Evolutionary conservation across 1,140 invertebrate genomes (phyloP), one percentile per base, ranked within the genome.

Genomic region (Heliconius nattereri): DNA sequence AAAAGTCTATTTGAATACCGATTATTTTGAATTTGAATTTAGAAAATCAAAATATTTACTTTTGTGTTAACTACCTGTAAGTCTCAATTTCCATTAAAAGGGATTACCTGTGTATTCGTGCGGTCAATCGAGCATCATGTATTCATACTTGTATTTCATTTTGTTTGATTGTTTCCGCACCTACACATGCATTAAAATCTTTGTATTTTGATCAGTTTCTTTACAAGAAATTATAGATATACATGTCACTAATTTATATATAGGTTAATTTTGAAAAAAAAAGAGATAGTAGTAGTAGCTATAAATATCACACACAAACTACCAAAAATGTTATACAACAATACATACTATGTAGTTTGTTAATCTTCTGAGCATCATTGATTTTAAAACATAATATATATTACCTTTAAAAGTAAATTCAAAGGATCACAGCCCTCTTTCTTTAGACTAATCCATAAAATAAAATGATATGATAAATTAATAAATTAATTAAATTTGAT

Each of bases 131-230:
- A 66, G 60, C 26, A 66, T 66, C 26, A 29, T 66, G 26, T 66
- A 66, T 66, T 66, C 60, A 13, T 66, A 29, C 60, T 29, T 66
- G 60, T 29, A 66, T 66, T 66, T 66, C 23, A 29, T 66, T 26
- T 66, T 66, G 60, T 66, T 66, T 29, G 26, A 16, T 66, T 13
- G 60, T 29, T 8, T 66, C 60, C 1, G 60, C 60, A 66, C 60
- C 60, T 66, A 66, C 26, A 66, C 26, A 66, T 66, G 60, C 60
- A 66, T 66, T 23, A 57, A 66, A 66, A 66, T 6, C 26, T 16
- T 29, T 66, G 60, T 66, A 66, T 66, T 66, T 29, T 66, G 1
- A 2, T 29, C n/a, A 66, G 60, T 11, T 29, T 66, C 13, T 66
- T 66, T 29, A 60, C 23, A 60, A 26, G 2, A 11, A 23, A 9